phyloP scores from a whole-genome alignment of 2,888 invertebrate genomes.

The Chrysolina haemoptera region DNA sequence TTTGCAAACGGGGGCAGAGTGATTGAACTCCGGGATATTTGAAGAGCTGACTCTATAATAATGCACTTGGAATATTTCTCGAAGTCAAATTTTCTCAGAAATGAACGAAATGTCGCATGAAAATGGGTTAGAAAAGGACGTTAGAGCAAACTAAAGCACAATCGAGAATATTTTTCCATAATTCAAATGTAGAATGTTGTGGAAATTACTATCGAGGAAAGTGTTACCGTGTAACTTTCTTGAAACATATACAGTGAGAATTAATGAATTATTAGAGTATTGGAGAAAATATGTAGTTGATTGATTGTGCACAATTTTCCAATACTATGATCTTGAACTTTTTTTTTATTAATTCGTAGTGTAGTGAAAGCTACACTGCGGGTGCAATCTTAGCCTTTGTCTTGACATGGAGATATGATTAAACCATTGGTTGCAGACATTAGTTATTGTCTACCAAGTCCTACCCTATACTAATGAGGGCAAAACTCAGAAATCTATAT shows the following conservation, averaged over 20 bases:
- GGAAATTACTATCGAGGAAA: not conserved
- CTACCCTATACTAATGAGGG: too few relatives aligned
- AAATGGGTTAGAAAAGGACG: not conserved
- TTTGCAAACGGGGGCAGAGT: constrained; percentile 8
- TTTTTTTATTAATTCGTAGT: too few relatives aligned
- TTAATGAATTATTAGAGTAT: too few relatives aligned
- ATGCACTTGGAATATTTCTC: not conserved
- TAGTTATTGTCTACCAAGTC: too few relatives aligned
- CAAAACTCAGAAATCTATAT: too few relatives aligned
- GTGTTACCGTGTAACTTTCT: not conserved
- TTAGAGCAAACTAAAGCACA: not conserved
- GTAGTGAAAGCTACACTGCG: too few relatives aligned
- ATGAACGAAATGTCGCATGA: not conserved
- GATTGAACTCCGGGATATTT: not conserved
- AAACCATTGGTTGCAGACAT: too few relatives aligned
- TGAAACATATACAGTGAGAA: not conserved
- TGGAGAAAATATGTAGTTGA: too few relatives aligned
- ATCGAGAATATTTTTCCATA: not conserved
- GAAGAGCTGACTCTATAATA: constrained; percentile 1
- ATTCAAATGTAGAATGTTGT: not conserved
- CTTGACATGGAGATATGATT: too few relatives aligned
- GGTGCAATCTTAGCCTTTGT: too few relatives aligned
- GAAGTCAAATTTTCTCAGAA: not conserved
- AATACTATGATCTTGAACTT: too few relatives aligned
- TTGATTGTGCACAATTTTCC: too few relatives aligned